Evolutionary conservation across 2,888 invertebrate genomes (phyloP).

Genomic region (Ryuthela nishihirai): DNA sequence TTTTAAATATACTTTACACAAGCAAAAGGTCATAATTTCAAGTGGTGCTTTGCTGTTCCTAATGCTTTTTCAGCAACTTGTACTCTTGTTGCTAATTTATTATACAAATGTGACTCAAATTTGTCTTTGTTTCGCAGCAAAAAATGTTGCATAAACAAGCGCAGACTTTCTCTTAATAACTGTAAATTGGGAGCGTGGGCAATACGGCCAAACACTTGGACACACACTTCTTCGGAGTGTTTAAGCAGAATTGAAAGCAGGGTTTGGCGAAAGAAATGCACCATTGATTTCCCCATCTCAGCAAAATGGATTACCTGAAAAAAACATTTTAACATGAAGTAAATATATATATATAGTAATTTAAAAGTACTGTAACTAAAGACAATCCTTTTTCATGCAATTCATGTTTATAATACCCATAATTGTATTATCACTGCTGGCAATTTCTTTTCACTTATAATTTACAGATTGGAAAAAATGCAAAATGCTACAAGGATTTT

Average conservation of each 20-base stretch:
- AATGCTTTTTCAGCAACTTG: constrained; percentile 61
- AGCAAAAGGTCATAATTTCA: not conserved
- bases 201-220: constrained; percentile 68
- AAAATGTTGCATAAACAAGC: constrained; percentile 83
- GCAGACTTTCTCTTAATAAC: constrained; percentile 74
- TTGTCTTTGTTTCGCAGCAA: constrained; percentile 56
- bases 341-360: no score
- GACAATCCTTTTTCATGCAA: no score
- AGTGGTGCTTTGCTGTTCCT: constrained; percentile 4
- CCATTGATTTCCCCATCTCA: constrained; percentile 71
- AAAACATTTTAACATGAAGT: constrained; percentile 25
- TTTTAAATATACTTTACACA: no score
- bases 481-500: no score
- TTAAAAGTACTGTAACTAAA: no score
- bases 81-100: constrained; percentile 58
- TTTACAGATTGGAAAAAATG: no score
- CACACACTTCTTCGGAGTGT: constrained; percentile 59
- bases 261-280: constrained; percentile 74
- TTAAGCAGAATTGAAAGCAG: constrained; percentile 69
- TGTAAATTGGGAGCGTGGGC: constrained; percentile 69
- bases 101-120: constrained; percentile 53
- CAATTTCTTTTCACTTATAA: no score
- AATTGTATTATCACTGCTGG: no score
- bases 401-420: no score
- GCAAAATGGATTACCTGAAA: constrained; percentile 77